Base-by-base conservation (phyloP, 2,113 vertebrate species). In the Cavia aperea region DNA sequence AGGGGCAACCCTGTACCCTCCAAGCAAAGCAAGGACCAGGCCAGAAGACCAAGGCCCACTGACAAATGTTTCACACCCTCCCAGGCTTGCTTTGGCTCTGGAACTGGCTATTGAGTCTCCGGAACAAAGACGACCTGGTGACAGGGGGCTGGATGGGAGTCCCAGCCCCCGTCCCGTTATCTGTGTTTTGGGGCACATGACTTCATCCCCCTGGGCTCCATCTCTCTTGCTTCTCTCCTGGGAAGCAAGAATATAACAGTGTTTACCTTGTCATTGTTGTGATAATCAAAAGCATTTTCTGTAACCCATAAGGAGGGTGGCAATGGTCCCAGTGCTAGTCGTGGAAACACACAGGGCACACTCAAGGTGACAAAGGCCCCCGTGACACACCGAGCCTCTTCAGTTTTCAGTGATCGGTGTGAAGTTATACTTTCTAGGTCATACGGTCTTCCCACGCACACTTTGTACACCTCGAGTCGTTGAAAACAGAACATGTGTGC, bases 401-500 rank as follows among this genome's bases (percentile, higher is more conserved):
- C 60, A 66, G 43, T 60, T 43, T 62, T 46, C 54, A 66, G 56
- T 39, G 46, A 36, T 56, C 65, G 15, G 68, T 51, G 62, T 56
- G 26, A 92, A 92, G 89, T 81, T 39, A 63, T 58, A 70, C 51
- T 72, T 23, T 65, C 31, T 81, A 93, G 58, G 89, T 54, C 82
- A 46, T n/a, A 36, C 33, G 49, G 21, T 56, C 36, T 79, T 29
- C 43, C 81, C 39, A 1, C 0, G 1, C 2, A 49, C 81, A 51
- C 54, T 51, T 5, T 29, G n/a, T 39, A 16, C 4, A 51, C 8
- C 58, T 79, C 43, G 51, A 78, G 46, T 18, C 82, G 66, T 29
- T 54, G 65, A 72, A 70, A n/a, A 88, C 3, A 73, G 92, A 63
- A 72, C 1, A 1, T 3, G 16, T 7, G 31, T 5, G 62, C 23